Conservation (phyloP, 2,797 vertebrate genomes). For the Phrynocephalus forsythii region DNA sequence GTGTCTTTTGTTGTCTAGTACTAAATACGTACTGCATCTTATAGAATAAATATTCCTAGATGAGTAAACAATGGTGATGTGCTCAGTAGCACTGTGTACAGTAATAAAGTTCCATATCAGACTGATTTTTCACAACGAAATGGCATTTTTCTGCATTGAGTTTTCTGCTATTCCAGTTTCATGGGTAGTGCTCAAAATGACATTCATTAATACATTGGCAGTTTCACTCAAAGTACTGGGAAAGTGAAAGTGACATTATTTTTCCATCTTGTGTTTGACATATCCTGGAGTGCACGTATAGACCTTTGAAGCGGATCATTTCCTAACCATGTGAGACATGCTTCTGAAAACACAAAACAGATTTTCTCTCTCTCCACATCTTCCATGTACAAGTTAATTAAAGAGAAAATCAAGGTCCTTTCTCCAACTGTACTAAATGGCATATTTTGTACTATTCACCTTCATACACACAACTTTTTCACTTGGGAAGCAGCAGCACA, state of each 20-base stretch:
- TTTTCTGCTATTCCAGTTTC: slow-evolving; percentile 35
- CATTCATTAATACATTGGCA: slow-evolving; percentile 58
- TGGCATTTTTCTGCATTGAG: slow-evolving; percentile 13
- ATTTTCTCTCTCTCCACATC: too few relatives aligned
- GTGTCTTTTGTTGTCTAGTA: slow-evolving; percentile 22
- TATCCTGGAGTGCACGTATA: slow-evolving; percentile 30
- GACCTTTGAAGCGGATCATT: slow-evolving; percentile 30
- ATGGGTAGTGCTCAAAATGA: slow-evolving; percentile 44
- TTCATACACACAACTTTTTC: background rate
- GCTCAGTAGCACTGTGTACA: slow-evolving; percentile 31
- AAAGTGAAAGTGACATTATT: slow-evolving; percentile 44
- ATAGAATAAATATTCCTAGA: background rate
- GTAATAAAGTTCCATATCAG: slow-evolving; percentile 17
- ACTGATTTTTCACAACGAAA: slow-evolving; percentile 39
- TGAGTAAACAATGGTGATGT: slow-evolving; percentile 26
- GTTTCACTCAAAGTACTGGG: slow-evolving; percentile 29
- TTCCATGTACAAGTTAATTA: too few relatives aligned
- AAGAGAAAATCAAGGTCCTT: too few relatives aligned
- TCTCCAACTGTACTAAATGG: background rate
- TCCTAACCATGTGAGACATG: slow-evolving; percentile 13
- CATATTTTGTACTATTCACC: background rate
- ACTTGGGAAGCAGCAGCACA: background rate
- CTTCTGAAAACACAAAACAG: too few relatives aligned
- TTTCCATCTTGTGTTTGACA: slow-evolving; percentile 56
- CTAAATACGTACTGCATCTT: background rate